These are phyloP conservation scores for Ctena decussata DNA, from an alignment of 2,888 invertebrate genomes.

Conservation along the genomic window DNA sequence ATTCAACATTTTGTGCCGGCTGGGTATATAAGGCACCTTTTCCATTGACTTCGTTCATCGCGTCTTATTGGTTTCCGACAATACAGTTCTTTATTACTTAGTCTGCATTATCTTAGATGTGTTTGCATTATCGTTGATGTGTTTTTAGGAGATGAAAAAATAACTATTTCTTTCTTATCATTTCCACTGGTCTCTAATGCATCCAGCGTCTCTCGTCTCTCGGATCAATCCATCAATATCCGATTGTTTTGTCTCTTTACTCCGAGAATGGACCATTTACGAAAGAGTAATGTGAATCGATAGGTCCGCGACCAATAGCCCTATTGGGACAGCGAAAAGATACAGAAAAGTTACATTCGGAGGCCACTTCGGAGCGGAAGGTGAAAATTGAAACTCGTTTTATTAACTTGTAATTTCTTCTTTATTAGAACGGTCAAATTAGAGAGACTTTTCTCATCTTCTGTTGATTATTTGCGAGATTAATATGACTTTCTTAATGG, in stretches of 20 bases:
- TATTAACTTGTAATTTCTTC: conserved; percentile 9
- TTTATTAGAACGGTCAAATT: neutral
- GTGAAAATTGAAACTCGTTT: conserved; percentile 11
- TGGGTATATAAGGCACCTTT: no score
- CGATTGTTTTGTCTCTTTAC: conserved; percentile 12
- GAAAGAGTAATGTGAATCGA: neutral
- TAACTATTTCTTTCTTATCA: conserved; percentile 6
- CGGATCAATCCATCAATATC: conserved; percentile 4
- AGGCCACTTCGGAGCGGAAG: neutral
- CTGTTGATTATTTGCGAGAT: neutral
- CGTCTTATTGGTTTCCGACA: conserved; percentile 6
- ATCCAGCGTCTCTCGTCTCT: neutral
- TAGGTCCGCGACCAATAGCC: neutral
- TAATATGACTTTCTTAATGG: neutral
- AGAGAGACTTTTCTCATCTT: neutral
- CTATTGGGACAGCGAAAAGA: neutral
- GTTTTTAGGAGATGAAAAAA: conserved; percentile 9
- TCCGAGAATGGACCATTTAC: neutral
- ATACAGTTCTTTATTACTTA: neutral
- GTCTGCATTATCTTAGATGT: neutral
- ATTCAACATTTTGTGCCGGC: no score
- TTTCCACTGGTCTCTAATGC: neutral
- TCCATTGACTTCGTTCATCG: no score
- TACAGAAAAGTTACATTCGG: neutral
- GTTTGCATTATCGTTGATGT: neutral